Evolutionary conservation across 2,888 invertebrate genomes (phyloP).

Genomic region (Galerucella pusilla): DNA sequence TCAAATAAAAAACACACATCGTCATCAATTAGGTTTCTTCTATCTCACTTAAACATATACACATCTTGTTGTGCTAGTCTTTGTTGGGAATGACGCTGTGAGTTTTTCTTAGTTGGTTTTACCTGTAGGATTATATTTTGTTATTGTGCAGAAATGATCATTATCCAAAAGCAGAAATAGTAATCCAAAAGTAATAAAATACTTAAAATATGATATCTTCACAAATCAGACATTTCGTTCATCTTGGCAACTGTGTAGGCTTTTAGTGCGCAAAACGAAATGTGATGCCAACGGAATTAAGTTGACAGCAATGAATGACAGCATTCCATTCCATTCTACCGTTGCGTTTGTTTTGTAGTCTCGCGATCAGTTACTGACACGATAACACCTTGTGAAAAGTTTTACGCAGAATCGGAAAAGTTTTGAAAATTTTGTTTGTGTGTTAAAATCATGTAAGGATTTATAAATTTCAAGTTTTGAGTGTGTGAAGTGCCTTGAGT

Average conservation of each 20-base stretch:
- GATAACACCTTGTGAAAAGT: constrained; percentile 41
- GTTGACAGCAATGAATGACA: constrained; percentile 31
- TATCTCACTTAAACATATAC: no score
- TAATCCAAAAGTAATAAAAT: neutral
- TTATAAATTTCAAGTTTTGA: constrained; percentile 26
- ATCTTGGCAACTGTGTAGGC: constrained; percentile 4
- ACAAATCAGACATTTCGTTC: neutral
- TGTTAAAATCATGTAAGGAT: constrained; percentile 43
- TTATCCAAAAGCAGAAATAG: no score
- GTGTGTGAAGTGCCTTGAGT: constrained; percentile 45
- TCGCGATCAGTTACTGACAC: constrained; percentile 33
- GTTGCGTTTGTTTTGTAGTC: constrained; percentile 41
- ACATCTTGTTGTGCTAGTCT: no score
- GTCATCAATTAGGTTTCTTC: no score
- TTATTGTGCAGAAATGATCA: no score
- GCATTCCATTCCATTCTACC: constrained; percentile 37
- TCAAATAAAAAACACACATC: no score
- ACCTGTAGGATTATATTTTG: no score
- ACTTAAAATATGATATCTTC: neutral
- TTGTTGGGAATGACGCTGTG: no score
- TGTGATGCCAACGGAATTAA: constrained; percentile 30
- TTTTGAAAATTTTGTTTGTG: constrained; percentile 40
- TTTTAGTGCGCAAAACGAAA: constrained; percentile 23
- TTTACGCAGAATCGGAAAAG: constrained; percentile 45
- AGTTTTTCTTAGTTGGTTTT: no score